Percentiles rank a stretch among this genome's conserved stretches.
Conservation (phyloP, 1,140 invertebrate genomes). For the Chrysoperla carnea region DNA sequence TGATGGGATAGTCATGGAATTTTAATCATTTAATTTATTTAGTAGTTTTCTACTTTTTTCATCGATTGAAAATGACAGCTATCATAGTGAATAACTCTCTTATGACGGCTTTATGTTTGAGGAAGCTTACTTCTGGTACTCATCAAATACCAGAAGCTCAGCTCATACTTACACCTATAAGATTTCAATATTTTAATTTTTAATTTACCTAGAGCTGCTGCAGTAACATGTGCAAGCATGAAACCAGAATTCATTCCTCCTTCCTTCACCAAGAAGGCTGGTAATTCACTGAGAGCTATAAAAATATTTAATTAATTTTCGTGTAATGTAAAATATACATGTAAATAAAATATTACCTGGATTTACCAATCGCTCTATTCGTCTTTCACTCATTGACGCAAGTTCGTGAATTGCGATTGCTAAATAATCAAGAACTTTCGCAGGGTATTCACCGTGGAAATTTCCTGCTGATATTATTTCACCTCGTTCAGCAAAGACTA, state of each 20-base stretch:
- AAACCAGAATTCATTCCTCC: conserved; percentile 62
- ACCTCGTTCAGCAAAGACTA: conserved; percentile 47
- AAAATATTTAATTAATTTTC: conserved; percentile 3
- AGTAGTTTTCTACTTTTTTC: no score
- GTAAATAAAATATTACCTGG: conserved; percentile 27
- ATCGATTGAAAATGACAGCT: no score
- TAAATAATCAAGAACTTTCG: conserved; percentile 53
- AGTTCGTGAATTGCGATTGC: conserved; percentile 58
- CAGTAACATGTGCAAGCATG: conserved; percentile 60
- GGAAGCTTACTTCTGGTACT: no score
- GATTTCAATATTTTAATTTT: no score
- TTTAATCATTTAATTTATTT: no score
- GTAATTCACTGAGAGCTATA: conserved; percentile 42
- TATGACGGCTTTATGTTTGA: no score
- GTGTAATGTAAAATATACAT: conserved; percentile 2
- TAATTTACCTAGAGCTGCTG: conserved; percentile 41
- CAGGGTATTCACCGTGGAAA: conserved; percentile 57
- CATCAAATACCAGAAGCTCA: no score
- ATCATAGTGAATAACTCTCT: no score
- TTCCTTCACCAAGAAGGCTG: conserved; percentile 49
- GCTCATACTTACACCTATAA: no score
- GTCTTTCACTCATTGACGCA: conserved; percentile 51
- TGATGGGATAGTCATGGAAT: no score
- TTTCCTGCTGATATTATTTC: conserved; percentile 60
- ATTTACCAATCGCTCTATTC: conserved; percentile 52